These are phyloP conservation scores for Trichonephila clavipes DNA, from an alignment of 1,140 invertebrate genomes.

Conservation along the genomic window DNA sequence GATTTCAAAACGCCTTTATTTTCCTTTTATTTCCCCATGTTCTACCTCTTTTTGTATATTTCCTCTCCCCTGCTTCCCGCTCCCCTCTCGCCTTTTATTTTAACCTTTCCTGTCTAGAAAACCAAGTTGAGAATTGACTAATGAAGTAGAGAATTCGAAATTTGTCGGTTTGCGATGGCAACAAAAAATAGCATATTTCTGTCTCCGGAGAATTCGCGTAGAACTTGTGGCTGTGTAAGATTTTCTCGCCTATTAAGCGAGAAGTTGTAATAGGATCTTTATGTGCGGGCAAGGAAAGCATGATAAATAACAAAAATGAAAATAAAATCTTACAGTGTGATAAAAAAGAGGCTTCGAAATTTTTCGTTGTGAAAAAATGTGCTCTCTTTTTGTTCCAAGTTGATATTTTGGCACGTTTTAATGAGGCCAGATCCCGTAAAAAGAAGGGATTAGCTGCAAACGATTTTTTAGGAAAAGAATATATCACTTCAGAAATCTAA, in stretches of 20 bases:
- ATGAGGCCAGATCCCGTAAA: conserved; percentile 50
- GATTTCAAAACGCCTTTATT: conserved; percentile 37
- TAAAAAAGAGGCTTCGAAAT: not conserved
- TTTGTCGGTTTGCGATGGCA: conserved; percentile 56
- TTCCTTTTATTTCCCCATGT: conserved; percentile 49
- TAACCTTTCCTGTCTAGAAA: not conserved
- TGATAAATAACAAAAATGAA: not conserved
- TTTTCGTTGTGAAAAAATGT: not conserved
- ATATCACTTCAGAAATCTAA: conserved; percentile 40
- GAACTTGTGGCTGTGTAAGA: conserved; percentile 44
- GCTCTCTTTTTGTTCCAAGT: conserved; percentile 27
- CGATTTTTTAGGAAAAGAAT: conserved; percentile 34
- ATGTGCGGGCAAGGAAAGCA: not conserved
- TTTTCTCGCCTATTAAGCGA: conserved; percentile 52
- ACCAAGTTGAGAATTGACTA: conserved; percentile 50
- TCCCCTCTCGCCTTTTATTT: not conserved
- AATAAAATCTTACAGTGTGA: not conserved
- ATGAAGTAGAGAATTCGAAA: conserved; percentile 66
- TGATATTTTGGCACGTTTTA: conserved; percentile 43
- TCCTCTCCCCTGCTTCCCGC: not conserved
- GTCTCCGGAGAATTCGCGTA: conserved; percentile 20
- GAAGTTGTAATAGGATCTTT: conserved; percentile 46
- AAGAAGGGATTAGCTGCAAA: conserved; percentile 59
- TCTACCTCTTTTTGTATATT: not conserved
- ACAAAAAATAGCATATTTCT: not conserved